These are phyloP conservation scores for Gastrophryne carolinensis DNA, from an alignment of 2,797 vertebrate species.

Conservation along the genomic window DNA sequence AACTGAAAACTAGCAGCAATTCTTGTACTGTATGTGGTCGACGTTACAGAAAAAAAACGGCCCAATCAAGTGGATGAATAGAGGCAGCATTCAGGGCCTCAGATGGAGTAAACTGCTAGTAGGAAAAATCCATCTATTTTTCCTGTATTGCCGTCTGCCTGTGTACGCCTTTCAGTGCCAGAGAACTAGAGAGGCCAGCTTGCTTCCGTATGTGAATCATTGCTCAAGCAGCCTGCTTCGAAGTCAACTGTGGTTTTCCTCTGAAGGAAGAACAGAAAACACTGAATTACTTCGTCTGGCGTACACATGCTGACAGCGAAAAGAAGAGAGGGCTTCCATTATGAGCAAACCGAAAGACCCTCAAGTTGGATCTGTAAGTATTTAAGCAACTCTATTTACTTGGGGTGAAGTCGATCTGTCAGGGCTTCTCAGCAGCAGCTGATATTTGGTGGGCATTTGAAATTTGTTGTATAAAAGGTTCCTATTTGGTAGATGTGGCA, in stretches of 20 bases:
- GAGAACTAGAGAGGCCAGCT: constrained; percentile 61
- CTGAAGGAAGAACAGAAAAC: constrained; percentile 59
- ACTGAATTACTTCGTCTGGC: constrained; percentile 62
- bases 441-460: neutral
- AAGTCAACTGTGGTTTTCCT: constrained; percentile 71
- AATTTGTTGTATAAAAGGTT: neutral
- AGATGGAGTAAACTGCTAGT: neutral
- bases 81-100: neutral
- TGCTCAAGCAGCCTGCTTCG: constrained; percentile 68
- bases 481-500: constrained; percentile 12
- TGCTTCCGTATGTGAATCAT: constrained; percentile 70
- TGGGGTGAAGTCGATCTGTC: neutral
- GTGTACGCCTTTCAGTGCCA: constrained; percentile 53
- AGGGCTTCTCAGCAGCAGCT: neutral
- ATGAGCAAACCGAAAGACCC: constrained; percentile 49
- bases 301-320: constrained; percentile 64
- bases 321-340: constrained; percentile 54
- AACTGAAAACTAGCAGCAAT: no score
- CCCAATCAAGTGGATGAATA: neutral
- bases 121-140: neutral
- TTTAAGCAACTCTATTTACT: neutral
- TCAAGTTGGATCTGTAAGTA: constrained; percentile 65
- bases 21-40: no score
- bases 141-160: constrained; percentile 17
- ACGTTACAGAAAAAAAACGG: no score